Evolutionary conservation across 2,797 vertebrate genomes (phyloP), one percentile per base, ranked within the genome.

Genomic region (Odontamblyopus lacepedii): DNA sequence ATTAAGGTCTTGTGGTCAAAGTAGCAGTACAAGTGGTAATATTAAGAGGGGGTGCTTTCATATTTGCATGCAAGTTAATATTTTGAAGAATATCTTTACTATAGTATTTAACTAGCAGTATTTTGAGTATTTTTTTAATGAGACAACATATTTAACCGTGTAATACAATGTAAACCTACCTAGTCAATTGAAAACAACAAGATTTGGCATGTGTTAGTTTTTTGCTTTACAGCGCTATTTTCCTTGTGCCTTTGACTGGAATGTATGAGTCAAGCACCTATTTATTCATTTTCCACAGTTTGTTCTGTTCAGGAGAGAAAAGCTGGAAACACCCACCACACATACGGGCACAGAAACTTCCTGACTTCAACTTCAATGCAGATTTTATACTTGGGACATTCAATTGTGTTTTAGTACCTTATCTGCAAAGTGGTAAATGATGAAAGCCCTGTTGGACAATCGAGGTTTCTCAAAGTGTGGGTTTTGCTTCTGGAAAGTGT

Each of bases 371-470:
- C 23, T 41, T 53, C 9, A 35, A 19, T 19, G 29, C 23, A 55
- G 38, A 51, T 38, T 65, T 67, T 70, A 51, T 16, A 27, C 50
- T 61, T 62, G 38, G 61, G 64, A 76, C 13, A 70, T 19, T 59
- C 29, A 29, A 63, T 55, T 57, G 53, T 38, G 53, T 6, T 53
- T 35, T 38, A 75, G 89, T 94, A 99, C 98, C 95, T 98, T 96
- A 90, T 99, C 97, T 84, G 97, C 97, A 94, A 99, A 99, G 92
- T 99, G 98, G 81, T 95, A 92, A 78, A 99, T 95, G 87, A 98
- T 97, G 87, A 99, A 99, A 72, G 98, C 97, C 80, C 91, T 95
- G 70, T 99, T 99, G 78, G 98, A 99, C 80, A 98, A 80, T 32
- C 97, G 96, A 6, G 98, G 98, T 75, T 99, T 99, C 78, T 97